Conservation (phyloP, 2,797 vertebrate genomes). For the Hippopotamyrus pictus region DNA sequence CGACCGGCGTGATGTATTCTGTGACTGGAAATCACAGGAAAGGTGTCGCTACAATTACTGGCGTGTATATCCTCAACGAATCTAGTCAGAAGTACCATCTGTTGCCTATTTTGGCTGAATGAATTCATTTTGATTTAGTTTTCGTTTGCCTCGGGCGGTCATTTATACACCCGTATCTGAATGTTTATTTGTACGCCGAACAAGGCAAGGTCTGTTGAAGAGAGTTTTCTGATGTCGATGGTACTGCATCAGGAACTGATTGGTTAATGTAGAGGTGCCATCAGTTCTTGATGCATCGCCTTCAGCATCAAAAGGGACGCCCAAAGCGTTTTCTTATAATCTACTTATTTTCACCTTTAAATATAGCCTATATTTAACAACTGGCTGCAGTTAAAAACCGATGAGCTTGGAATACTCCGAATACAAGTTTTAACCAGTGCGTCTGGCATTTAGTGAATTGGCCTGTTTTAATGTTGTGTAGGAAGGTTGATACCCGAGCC, state of each 20-base stretch:
- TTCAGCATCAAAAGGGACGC: constrained; percentile 86
- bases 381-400: background rate
- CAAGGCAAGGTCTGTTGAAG: background rate
- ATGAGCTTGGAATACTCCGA: background rate
- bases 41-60: constrained; percentile 64
- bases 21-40: constrained; percentile 58
- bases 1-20: constrained; percentile 54
- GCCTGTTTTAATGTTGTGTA: background rate
- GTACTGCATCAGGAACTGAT: constrained; percentile 99
- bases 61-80: background rate
- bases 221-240: constrained; percentile 85
- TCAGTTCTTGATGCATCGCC: constrained; percentile 98
- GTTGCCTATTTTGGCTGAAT: constrained; percentile 10
- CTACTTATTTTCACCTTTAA: background rate
- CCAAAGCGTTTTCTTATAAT: constrained; percentile 22
- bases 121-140: background rate
- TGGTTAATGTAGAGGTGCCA: constrained; percentile 81
- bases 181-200: background rate
- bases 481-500: background rate
- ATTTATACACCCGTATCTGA: background rate
- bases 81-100: background rate
- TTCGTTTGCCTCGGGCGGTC: background rate
- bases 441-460: background rate
- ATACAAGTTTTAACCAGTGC: background rate
- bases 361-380: background rate